Evolutionary conservation across 2,113 vertebrate genomes (phyloP).

Genomic region (Rhea pennata): DNA sequence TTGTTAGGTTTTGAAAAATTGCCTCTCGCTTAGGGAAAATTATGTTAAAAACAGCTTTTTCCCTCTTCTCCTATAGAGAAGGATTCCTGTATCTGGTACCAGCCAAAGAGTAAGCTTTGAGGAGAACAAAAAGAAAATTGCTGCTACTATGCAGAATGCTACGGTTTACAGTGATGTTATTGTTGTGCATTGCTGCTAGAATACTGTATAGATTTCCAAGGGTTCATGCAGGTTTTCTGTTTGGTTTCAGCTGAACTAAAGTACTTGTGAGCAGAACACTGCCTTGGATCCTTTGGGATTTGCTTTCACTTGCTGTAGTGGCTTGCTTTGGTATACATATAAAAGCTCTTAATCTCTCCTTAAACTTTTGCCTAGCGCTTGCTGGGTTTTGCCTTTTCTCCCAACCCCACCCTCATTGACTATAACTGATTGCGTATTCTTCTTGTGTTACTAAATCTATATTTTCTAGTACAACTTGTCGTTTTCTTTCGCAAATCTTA

Average conservation of each 20-base stretch:
- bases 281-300: background rate
- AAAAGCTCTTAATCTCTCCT: background rate
- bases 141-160: background rate
- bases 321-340: background rate
- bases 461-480: background rate
- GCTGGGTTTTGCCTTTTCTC: background rate
- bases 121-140: background rate
- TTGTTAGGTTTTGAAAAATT: background rate
- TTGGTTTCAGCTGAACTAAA: background rate
- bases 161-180: background rate
- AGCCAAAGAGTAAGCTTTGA: background rate
- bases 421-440: background rate
- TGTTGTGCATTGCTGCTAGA: background rate
- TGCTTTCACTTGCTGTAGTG: background rate
- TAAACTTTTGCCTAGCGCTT: slow-evolving; percentile 12
- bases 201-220: accelerated
- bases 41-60: background rate
- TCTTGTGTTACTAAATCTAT: background rate
- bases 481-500: accelerated
- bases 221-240: background rate
- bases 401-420: background rate
- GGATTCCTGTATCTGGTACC: background rate
- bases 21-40: background rate
- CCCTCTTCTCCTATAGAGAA: background rate
- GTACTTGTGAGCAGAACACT: background rate